These are phyloP conservation scores for Batillaria attramentaria DNA, from an alignment of 1,140 invertebrate genomes.

Conservation along the genomic window DNA sequence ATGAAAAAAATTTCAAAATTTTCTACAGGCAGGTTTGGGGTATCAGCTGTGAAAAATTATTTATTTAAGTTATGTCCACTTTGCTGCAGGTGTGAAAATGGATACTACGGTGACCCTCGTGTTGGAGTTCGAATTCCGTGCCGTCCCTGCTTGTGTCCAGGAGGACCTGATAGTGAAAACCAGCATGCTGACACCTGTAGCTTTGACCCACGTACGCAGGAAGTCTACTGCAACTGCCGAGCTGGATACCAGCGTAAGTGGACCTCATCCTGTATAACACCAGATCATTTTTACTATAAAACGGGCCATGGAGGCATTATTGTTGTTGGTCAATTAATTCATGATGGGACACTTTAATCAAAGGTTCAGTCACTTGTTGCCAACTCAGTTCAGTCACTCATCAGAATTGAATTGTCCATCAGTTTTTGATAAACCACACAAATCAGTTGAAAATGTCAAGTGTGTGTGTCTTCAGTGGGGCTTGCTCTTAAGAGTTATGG, in stretches of 20 bases:
- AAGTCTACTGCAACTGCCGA: constrained; percentile 94
- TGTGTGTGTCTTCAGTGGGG: no score
- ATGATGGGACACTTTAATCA: no score
- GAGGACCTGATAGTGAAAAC: constrained; percentile 83
- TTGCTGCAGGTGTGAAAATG: constrained; percentile 82
- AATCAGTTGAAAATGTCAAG: no score
- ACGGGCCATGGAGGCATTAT: background rate
- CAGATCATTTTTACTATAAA: background rate
- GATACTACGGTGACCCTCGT: constrained; percentile 96
- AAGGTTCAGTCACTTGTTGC: no score
- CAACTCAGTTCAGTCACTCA: no score
- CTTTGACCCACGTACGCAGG: constrained; percentile 87
- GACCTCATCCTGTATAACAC: background rate
- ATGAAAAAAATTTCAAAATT: no score
- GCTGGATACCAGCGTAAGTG: constrained; percentile 84
- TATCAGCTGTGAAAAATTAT: background rate
- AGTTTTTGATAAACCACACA: no score
- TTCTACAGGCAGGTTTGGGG: background rate
- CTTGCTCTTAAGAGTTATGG: no score
- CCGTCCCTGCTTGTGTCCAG: constrained; percentile 94
- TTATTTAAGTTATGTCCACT: background rate
- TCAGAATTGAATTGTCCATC: no score
- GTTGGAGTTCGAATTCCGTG: constrained; percentile 92
- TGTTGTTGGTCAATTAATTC: no score
- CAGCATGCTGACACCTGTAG: constrained; percentile 92